Conservation (phyloP, 2,888 invertebrate genomes). For the Belgica antarctica region DNA sequence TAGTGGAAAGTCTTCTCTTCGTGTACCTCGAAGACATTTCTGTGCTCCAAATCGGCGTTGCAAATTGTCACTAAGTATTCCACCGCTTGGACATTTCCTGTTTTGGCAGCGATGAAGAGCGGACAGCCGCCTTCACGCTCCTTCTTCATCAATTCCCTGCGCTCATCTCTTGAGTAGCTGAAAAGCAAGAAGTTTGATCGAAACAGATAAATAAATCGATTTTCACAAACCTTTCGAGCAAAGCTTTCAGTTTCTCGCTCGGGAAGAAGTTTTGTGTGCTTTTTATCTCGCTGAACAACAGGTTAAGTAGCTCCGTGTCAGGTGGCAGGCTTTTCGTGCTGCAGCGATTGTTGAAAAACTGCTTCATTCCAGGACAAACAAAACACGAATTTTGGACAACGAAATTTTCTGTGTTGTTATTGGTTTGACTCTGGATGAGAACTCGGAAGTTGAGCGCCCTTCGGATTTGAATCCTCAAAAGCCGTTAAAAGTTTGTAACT, state of each 20-base stretch:
- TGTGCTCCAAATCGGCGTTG: slow-evolving; percentile 80
- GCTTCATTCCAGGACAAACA: slow-evolving; percentile 33
- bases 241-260: neutral
- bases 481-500: neutral
- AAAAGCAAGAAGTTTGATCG: neutral
- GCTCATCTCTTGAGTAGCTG: slow-evolving; percentile 22
- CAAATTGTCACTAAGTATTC: slow-evolving; percentile 56
- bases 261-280: slow-evolving; percentile 22
- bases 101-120: neutral
- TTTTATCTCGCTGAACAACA: slow-evolving; percentile 17
- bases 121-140: slow-evolving; percentile 31
- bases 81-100: slow-evolving; percentile 25
- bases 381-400: neutral
- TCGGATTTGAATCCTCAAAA: neutral
- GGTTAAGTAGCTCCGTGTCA: slow-evolving; percentile 24
- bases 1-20: slow-evolving; percentile 67
- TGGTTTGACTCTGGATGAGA: too few relatives aligned
- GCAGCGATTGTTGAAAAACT: slow-evolving; percentile 6
- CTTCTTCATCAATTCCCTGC: slow-evolving; percentile 35
- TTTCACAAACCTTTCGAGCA: slow-evolving; percentile 29
- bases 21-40: slow-evolving; percentile 78
- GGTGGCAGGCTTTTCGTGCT: neutral
- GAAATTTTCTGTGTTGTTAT: too few relatives aligned
- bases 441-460: too few relatives aligned
- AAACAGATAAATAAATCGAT: neutral